Base-by-base conservation (phyloP, 2,888 invertebrate genomes). In the Cheilosia soror region DNA sequence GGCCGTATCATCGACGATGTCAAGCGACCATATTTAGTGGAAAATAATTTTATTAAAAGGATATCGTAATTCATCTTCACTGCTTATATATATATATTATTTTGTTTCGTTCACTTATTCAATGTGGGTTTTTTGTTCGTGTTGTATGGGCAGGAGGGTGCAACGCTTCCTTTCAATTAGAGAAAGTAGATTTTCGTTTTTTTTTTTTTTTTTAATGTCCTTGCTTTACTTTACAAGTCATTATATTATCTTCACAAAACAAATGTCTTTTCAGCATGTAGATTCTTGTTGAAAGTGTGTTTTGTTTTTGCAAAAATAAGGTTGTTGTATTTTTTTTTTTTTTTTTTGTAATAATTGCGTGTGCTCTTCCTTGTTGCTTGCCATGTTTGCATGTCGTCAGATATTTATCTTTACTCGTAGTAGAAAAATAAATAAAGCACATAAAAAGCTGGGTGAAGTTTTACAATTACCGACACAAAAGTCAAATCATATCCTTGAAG, bases 321-420 rank as follows among this genome's bases (percentile, higher is more conserved):
- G 4, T 51, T 27, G 44, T 44, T 5, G 42, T 13, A 13, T 42
- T 25, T 5, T n/a, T n/a, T 72, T 71, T 42, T 25, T 5, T n/a
- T n/a, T 72, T 71, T 71, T 72, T 63, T 80, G 51, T 72, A 80
- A 68, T 79, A 79, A 84, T 66, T 79, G 84, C 84, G 84, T 84
- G 84, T 60, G 73, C 66, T 80, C 79, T 72, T 80, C 79, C 79
- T 78, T 73, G 66, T 77, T 79, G 73, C 83, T 79, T 79, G 55
- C 51, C 84, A 79, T 84, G 84, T 69, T 84, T 79, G 84, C 73
- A 84, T 84, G 84, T 84, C 73, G 75, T 84, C 84, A 79, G 84
- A 84, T 84, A 79, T 84, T 75, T 84, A 84, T 84, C 84, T 84
- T 79, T 75, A 75, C 42, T 73, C 60, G 66, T 73, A 58, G 79